Percentiles rank a stretch among this genome's conserved stretches.
Conservation (phyloP, 2,797 vertebrate species). For the Sarcophilus harrisii region DNA sequence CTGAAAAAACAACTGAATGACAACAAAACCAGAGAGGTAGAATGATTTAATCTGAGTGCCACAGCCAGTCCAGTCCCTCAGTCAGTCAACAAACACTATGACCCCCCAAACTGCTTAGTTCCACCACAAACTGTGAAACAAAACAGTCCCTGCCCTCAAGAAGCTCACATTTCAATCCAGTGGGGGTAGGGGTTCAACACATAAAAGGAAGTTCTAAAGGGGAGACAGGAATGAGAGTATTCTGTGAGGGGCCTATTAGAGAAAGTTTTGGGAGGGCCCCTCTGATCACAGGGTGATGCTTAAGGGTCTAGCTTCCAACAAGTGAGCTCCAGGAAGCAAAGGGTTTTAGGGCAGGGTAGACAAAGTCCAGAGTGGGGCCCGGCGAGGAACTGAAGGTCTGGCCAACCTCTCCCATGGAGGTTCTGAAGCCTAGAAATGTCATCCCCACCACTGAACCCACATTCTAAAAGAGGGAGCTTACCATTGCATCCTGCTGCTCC, state of each 20-base stretch:
- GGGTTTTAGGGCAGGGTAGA: background rate
- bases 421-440: background rate
- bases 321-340: background rate
- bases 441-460: background rate
- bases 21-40: background rate
- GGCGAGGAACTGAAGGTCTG: background rate
- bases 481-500: background rate
- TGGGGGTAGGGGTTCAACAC: background rate
- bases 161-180: slow-evolving; percentile 9
- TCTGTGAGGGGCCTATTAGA: background rate
- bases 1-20: background rate
- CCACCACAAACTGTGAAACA: background rate
- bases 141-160: slow-evolving; percentile 20
- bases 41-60: background rate
- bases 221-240: background rate
- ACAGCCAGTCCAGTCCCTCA: background rate
- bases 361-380: background rate
- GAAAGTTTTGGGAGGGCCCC: background rate
- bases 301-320: background rate
- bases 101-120: background rate
- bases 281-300: background rate
- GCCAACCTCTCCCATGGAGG: background rate
- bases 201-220: background rate
- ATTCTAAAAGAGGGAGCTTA: background rate
- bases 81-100: background rate